phyloP scores from a whole-genome alignment of 2,797 vertebrate genomes.

The Pseudomugil tenellus region DNA sequence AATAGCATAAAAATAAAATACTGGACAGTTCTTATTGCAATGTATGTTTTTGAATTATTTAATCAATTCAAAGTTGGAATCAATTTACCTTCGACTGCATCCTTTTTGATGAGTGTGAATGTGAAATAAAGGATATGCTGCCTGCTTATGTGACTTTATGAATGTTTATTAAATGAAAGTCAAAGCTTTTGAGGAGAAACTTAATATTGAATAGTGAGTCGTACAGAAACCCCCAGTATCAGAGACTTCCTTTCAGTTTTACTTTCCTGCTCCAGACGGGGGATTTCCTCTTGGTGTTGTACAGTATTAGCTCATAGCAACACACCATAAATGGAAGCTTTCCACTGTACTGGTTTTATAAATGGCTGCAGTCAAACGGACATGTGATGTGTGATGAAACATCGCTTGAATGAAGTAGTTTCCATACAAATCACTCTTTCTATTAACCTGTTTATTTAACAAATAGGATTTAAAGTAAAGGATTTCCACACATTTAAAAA shows the following conservation, averaged over 20 bases:
- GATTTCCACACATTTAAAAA: background rate
- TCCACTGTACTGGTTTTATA: constrained; percentile 4
- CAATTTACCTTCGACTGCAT: background rate
- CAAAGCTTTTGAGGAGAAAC: background rate
- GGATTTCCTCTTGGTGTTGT: constrained; percentile 54
- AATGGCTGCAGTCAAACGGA: background rate
- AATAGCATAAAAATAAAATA: background rate
- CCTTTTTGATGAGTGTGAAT: background rate
- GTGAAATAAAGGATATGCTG: background rate
- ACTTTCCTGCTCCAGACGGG: constrained; percentile 36
- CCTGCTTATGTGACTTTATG: background rate
- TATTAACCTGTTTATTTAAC: background rate
- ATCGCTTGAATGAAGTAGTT: background rate
- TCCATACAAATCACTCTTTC: background rate
- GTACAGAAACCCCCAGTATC: constrained; percentile 25
- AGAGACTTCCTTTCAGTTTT: constrained; percentile 39
- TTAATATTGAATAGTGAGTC: constrained; percentile 2
- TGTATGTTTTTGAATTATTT: background rate
- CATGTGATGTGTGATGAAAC: background rate
- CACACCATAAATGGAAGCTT: background rate
- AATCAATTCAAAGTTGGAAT: background rate
- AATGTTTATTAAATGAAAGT: background rate
- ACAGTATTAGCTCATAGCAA: constrained; percentile 25
- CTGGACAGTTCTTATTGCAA: background rate
- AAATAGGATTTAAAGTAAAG: background rate